phyloP scores from a whole-genome alignment of 1,140 invertebrate genomes.

The Rhopalosiphum padi region DNA sequence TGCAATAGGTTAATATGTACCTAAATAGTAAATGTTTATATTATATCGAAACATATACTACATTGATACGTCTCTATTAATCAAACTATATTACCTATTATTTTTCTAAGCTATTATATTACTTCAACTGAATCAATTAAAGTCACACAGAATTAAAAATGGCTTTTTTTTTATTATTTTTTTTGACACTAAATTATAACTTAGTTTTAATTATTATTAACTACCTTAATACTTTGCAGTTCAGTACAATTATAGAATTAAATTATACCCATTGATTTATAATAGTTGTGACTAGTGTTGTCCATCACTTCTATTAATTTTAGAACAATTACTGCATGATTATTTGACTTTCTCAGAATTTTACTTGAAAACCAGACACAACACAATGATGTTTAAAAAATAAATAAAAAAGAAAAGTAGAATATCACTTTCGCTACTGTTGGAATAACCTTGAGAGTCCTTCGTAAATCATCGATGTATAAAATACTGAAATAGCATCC shows the following conservation, averaged over 20 bases:
- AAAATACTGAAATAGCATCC: background rate
- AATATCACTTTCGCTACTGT: conserved; percentile 38
- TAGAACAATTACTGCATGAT: background rate
- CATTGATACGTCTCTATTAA: no score
- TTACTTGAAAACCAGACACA: background rate
- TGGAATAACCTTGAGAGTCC: conserved; percentile 12
- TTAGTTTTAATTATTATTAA: background rate
- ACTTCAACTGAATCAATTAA: background rate
- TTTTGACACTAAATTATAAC: background rate
- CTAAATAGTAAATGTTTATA: no score
- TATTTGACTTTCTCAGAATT: conserved; percentile 7
- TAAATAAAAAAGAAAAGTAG: conserved; percentile 42
- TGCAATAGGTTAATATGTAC: no score
- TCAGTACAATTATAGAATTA: background rate
- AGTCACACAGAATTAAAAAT: background rate
- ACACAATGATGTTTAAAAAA: background rate
- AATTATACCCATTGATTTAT: background rate
- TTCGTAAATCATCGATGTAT: background rate
- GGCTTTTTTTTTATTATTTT: background rate
- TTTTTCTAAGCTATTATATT: no score
- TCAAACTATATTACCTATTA: no score
- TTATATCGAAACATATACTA: no score
- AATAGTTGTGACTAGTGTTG: background rate
- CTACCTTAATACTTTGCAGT: background rate
- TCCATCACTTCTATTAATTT: background rate